Conservation (phyloP, 1,140 invertebrate genomes). For the Pseudomyrmex sp. region DNA sequence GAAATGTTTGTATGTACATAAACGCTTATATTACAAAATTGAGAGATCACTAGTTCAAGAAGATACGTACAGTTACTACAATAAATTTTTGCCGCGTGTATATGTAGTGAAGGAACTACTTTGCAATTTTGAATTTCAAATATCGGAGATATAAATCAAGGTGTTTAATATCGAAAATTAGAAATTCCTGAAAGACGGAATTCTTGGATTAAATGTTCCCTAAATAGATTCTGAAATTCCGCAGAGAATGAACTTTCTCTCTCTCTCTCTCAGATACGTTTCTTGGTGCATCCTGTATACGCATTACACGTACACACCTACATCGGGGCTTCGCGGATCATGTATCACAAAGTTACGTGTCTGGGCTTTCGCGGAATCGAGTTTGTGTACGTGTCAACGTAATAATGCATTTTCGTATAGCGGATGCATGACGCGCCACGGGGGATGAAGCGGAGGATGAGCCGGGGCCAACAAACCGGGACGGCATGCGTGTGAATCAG, state of each 20-base stretch:
- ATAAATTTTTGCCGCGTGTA: background rate
- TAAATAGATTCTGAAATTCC: slow-evolving; percentile 52
- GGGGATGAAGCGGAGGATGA: background rate
- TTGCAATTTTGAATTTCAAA: background rate
- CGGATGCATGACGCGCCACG: slow-evolving; percentile 39
- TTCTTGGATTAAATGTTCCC: slow-evolving; percentile 37
- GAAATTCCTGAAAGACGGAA: slow-evolving; percentile 34
- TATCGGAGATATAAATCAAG: background rate
- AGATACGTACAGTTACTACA: background rate
- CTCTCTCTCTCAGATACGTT: slow-evolving; percentile 33
- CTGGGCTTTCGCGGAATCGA: slow-evolving; percentile 76
- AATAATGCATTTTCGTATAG: slow-evolving; percentile 77
- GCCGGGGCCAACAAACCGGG: slow-evolving; percentile 24
- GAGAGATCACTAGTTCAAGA: too few relatives aligned
- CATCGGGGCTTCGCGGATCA: slow-evolving; percentile 40
- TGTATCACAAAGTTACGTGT: slow-evolving; percentile 77
- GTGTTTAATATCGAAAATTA: slow-evolving; percentile 30
- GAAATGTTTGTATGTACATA: too few relatives aligned
- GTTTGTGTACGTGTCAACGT: slow-evolving; percentile 78
- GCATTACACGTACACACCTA: slow-evolving; percentile 14
- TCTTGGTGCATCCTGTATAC: slow-evolving; percentile 29
- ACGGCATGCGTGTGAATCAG: slow-evolving; percentile 30
- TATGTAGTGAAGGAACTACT: background rate
- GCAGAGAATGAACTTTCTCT: slow-evolving; percentile 16
- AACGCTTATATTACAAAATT: too few relatives aligned